A percentile compares a stretch with the other conserved stretches of the same genome.
These are phyloP conservation scores for Pollenia griseotomentosa DNA, from an alignment of 2,888 invertebrate species.

Conservation along the genomic window DNA sequence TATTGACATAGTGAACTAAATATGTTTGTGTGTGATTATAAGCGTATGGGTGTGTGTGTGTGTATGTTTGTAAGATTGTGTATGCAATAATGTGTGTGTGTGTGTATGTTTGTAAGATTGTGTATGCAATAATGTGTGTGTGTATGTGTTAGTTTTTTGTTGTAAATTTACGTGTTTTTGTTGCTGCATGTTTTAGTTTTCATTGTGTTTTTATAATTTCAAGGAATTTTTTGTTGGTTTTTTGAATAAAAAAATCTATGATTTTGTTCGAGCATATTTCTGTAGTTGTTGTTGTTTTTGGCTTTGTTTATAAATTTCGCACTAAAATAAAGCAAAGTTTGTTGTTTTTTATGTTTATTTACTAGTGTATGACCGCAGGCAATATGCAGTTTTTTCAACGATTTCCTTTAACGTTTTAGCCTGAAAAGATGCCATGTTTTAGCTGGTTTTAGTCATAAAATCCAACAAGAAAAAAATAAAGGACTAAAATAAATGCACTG, in stretches of 20 bases:
- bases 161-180: slow-evolving; percentile 18
- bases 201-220: slow-evolving; percentile 49
- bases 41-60: slow-evolving; percentile 9
- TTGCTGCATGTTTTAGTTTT: slow-evolving; percentile 30
- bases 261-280: neutral
- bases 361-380: slow-evolving; percentile 63
- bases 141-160: neutral
- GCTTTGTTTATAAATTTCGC: slow-evolving; percentile 45
- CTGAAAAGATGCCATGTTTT: slow-evolving; percentile 52
- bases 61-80: neutral
- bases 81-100: neutral
- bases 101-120: neutral
- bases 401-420: slow-evolving; percentile 42
- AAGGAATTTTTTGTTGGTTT: slow-evolving; percentile 57
- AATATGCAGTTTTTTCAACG: slow-evolving; percentile 24
- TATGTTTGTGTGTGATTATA: slow-evolving; percentile 6
- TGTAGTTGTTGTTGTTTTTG: slow-evolving; percentile 5
- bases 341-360: slow-evolving; percentile 53
- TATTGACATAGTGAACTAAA: slow-evolving; percentile 73
- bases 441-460: slow-evolving; percentile 51
- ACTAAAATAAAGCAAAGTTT: slow-evolving; percentile 41
- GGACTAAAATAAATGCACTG: slow-evolving; percentile 17
- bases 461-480: neutral
- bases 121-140: neutral
- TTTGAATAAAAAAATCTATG: slow-evolving; percentile 44